Evolutionary conservation across 30 jellyfish, hydroid and myxozoan species (phyloP), one percentile per base, ranked within the genome.

Genomic region (Sanderia malayensis): DNA sequence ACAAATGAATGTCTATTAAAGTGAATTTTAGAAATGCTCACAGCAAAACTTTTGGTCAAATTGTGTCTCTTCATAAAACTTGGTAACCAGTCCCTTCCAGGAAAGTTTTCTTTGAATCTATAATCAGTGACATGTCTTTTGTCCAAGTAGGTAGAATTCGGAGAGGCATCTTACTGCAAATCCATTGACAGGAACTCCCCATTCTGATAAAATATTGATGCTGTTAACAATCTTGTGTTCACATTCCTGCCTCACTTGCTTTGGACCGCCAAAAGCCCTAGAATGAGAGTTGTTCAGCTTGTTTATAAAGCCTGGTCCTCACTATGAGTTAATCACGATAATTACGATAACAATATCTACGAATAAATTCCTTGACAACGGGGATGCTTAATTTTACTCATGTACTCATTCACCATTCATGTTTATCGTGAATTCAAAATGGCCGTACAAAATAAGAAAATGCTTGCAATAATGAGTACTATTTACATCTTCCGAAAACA

Each of bases 231-330:
- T 41, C 55, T 41, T 15, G 55, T 41, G 55, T 41, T 41, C 55
- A 41, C 55, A 41, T 41, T 41, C 55, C 55, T 41, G 55, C 15
- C 11, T 41, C 55, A 41, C 11, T 41, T 41, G 55, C 55, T 15
- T 41, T 41, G 55, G 55, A 41, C 55, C 55, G 55, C 55, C 55
- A 41, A 41, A 8, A 41, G 55, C 55, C 55, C 55, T 41, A 41
- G 55, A 41, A 41, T 41, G 55, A 41, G 55, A 41, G 55, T 41
- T 41, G 55, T 41, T 41, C 55, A 41, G 55, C 55, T 41, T 41
- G 15, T 41, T 41, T 41, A n/a, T n/a, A n/a, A n/a, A n/a, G n/a
- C n/a, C n/a, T n/a, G n/a, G n/a, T n/a, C n/a, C n/a, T n/a, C n/a
- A n/a, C n/a, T n/a, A n/a, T n/a, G n/a, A n/a, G n/a, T n/a, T n/a